Base-by-base conservation (phyloP, 2,113 vertebrate species). In the Emberiza fucata region DNA sequence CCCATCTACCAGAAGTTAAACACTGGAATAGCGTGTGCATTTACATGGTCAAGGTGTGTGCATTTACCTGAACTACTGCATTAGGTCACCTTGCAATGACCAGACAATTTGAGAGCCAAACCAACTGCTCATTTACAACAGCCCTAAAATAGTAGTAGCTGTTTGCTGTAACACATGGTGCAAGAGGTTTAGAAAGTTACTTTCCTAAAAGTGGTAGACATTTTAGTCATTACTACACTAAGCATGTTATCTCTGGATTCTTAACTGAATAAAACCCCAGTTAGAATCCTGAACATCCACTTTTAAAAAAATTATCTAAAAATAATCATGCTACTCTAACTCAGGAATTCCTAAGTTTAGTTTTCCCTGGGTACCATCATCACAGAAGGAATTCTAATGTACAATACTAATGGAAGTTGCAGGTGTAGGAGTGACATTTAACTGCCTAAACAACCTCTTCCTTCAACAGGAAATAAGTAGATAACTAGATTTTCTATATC, bases 381-480 rank as follows among this genome's bases (percentile, higher is more conserved):
- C 64, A 61, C 23, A 68, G 87, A 93, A 71, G 44, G 37, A 91
- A 63, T 6, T 88, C n/a, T 50, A 79, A 89, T 21, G 50, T 56
- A 68, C 48, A 93, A 80, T 21, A 56, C 24, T 85, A 93, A 68
- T 76, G 73, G 73, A 91, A 96, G 61, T 60, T 42, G 81, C 81
- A 95, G 85, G 92, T 81, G 92, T 85, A 76, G 61, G 9, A 87
- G n/a, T 60, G 66, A 61, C 63, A 64, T 81, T 92, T 78, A 87
- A n/a, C 53, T 85, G 48, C 53, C 85, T 72, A 90, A 95, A 94
- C 73, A 92, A 87, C 8, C 10, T 91, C 61, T 87, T 91, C 69
- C 65, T 96, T 85, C 57, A 63, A 88, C 65, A 90, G 84, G 81
- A 85, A 91, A 78, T 25, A 73, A 44, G 69, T 5, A 81, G 65